Evolutionary conservation across 1,140 invertebrate species (phyloP).

Genomic region (Cherax quadricarinatus): DNA sequence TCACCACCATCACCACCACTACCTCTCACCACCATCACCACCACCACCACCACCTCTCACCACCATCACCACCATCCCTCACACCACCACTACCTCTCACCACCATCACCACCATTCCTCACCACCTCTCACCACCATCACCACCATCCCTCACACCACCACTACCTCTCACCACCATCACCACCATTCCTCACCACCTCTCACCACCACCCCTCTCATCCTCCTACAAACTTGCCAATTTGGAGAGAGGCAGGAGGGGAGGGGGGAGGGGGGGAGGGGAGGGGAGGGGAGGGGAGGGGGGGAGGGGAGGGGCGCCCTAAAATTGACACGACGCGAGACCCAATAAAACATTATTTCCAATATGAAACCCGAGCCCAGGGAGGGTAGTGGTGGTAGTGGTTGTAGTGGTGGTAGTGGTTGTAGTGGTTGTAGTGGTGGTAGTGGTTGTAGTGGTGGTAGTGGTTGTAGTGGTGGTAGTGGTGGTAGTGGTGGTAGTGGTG

Average conservation of each 20-base stretch:
- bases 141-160: too few species aligned
- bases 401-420: background rate
- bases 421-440: too few species aligned
- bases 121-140: too few species aligned
- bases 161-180: background rate
- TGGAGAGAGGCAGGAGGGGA: slow-evolving; percentile 41
- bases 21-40: background rate
- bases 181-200: background rate
- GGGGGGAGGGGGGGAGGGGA: too few species aligned
- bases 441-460: too few species aligned
- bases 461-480: background rate
- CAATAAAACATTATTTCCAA: slow-evolving; percentile 64
- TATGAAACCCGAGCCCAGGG: slow-evolving; percentile 40
- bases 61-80: too few species aligned
- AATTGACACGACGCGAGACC: slow-evolving; percentile 46
- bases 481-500: too few species aligned
- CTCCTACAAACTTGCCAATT: slow-evolving; percentile 61
- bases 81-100: too few species aligned
- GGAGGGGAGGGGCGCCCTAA: slow-evolving; percentile 36
- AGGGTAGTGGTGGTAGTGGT: background rate
- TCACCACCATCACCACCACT: too few species aligned
- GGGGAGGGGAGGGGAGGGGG: too few species aligned
- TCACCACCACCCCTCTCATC: background rate
- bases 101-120: too few species aligned
- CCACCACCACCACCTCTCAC: too few species aligned